Evolutionary conservation across 2,888 invertebrate genomes (phyloP), one percentile per base, ranked within the genome.

Genomic region (Nemurella pictetii): DNA sequence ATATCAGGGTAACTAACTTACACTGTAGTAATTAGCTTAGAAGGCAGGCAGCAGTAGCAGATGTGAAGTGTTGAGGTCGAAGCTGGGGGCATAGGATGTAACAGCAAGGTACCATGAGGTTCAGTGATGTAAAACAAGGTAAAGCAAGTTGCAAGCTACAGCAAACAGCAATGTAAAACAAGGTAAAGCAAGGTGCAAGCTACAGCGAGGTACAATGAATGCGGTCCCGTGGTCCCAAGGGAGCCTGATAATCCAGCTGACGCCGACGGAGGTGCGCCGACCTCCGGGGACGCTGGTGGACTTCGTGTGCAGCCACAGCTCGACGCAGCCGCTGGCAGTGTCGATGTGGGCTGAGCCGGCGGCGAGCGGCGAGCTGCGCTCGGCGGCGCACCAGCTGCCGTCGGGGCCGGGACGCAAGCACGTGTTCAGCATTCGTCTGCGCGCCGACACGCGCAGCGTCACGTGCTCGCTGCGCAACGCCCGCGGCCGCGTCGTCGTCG

Each of bases 301-400:
- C 86, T 91, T 93, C 88, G 90, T 89, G 86, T 93, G 93, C 89
- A 91, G 90, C 86, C 93, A 92, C 89, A 88, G 90, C 85, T 91
- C 91, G 87, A 87, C 88, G 83, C 89, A 90, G 80, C 87, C 86
- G 80, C 88, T 91, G 87, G 88, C 89, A 86, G 90, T 92, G 87
- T 88, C 90, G 87, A 90, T 92, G 87, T 88, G 89, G 87, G 20
- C 72, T 3, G 83, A 74, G 27, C 84, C 82, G 27, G 36, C 36
- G 35, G 9, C 77, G 32, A 26, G 5, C 27, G 85, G 32, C 4
- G 36, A n/a, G 2, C 27, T 32, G 7, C 28, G 25, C 2, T 35
- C 26, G 0, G 36, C 25, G 29, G 81, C 84, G 26, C 30, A 78
- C 72, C 9, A 83, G 12, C 30, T 29, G 35, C 74, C 80, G 25